These are phyloP conservation scores for Grammomys surdaster DNA, from an alignment of 2,113 vertebrate genomes.

Conservation along the genomic window DNA sequence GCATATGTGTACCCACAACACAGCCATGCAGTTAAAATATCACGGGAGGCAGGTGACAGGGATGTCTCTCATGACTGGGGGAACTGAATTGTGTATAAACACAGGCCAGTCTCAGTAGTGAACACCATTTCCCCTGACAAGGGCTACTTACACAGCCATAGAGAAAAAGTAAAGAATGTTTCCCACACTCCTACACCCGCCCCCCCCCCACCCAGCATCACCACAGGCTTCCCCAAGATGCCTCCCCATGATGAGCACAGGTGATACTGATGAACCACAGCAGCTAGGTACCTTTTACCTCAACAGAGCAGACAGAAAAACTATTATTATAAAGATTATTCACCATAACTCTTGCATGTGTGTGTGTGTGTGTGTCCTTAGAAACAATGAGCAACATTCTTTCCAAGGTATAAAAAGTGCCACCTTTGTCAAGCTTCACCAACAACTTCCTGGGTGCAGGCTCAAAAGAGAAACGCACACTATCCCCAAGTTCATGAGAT, in stretches of 20 bases:
- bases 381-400: not conserved
- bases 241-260: not conserved
- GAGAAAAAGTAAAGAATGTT: not conserved
- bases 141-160: not conserved
- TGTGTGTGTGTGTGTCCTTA: no score
- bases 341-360: no score
- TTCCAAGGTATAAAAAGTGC: not conserved
- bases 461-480: not conserved
- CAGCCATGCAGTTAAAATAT: not conserved
- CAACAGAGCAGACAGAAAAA: not conserved
- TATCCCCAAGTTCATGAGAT: not conserved
- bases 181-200: not conserved
- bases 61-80: not conserved
- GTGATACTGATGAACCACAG: not conserved
- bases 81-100: not conserved
- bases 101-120: not conserved
- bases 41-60: not conserved
- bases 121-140: not conserved
- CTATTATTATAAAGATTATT: not conserved
- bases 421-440: not conserved
- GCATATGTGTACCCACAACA: no score
- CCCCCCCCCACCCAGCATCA: not conserved
- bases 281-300: not conserved
- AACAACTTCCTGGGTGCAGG: not conserved
- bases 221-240: not conserved